phyloP scores from a whole-genome alignment of 2,888 invertebrate genomes.

The Sabellastarte sp. region DNA sequence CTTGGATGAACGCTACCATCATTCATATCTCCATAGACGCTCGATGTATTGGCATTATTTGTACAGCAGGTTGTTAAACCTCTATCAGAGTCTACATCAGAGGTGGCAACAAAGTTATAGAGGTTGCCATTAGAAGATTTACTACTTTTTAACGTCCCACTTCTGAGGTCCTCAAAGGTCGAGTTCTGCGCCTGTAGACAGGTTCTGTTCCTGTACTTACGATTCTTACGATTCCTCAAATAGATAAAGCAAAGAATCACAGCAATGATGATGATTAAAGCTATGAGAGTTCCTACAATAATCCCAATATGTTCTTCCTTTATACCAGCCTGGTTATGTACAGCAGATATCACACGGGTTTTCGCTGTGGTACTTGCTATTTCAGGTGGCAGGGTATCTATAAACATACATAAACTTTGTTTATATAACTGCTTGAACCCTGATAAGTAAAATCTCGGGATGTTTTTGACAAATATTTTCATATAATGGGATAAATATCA shows the following conservation, averaged over 20 bases:
- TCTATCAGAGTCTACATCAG: conserved; percentile 52
- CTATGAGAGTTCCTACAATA: not conserved
- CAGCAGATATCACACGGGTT: no score
- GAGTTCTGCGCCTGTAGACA: not conserved
- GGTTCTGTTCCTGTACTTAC: no score
- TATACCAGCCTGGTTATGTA: no score
- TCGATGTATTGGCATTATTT: not conserved
- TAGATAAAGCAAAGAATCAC: not conserved
- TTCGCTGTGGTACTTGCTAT: no score
- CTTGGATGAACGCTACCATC: not conserved
- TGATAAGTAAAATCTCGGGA: no score
- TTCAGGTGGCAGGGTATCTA: no score
- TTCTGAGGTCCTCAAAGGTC: not conserved
- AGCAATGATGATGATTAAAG: not conserved
- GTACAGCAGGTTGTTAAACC: conserved; percentile 21
- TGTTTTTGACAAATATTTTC: no score
- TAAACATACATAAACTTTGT: no score
- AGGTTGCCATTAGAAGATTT: conserved; percentile 56
- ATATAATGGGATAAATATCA: no score
- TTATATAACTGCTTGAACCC: no score
- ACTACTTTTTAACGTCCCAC: conserved; percentile 7
- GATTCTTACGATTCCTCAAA: no score
- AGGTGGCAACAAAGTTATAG: conserved; percentile 58
- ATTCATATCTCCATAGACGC: not conserved
- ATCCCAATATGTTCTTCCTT: not conserved